phyloP scores from a whole-genome alignment of 2,797 vertebrate genomes.

The Acipenser ruthenus region DNA sequence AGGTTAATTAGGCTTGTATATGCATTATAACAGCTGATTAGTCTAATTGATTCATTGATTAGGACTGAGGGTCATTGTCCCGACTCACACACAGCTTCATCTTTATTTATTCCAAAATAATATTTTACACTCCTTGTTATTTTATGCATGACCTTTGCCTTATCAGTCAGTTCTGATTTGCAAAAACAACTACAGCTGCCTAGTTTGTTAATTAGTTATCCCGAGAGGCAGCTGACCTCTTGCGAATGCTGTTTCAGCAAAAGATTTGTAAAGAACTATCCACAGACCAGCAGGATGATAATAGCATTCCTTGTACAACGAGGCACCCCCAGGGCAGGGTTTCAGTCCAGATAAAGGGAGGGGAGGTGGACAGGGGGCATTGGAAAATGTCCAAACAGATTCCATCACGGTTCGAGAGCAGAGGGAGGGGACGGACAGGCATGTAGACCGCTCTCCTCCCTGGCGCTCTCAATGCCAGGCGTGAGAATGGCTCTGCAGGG shows the following conservation, averaged over 20 bases:
- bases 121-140: too few species aligned
- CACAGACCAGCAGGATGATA: not conserved
- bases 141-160: too few species aligned
- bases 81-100: too few species aligned
- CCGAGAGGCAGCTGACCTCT: not conserved
- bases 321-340: not conserved
- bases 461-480: constrained; percentile 13
- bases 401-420: not conserved
- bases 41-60: too few species aligned
- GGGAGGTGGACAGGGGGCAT: not conserved
- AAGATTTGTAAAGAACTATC: not conserved
- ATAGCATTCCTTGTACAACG: not conserved
- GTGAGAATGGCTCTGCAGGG: constrained; percentile 32
- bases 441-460: not conserved
- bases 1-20: too few species aligned
- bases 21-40: too few species aligned
- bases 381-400: not conserved
- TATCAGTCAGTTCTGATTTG: too few species aligned
- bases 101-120: too few species aligned
- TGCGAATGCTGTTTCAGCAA: not conserved
- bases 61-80: too few species aligned
- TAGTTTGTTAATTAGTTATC: too few species aligned
- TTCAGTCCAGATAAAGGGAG: not conserved
- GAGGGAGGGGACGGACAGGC: constrained; percentile 16
- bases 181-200: too few species aligned